Evolutionary conservation across 2,113 vertebrate species (phyloP), one percentile per base, ranked within the genome.

Genomic region (Grallaria varia): DNA sequence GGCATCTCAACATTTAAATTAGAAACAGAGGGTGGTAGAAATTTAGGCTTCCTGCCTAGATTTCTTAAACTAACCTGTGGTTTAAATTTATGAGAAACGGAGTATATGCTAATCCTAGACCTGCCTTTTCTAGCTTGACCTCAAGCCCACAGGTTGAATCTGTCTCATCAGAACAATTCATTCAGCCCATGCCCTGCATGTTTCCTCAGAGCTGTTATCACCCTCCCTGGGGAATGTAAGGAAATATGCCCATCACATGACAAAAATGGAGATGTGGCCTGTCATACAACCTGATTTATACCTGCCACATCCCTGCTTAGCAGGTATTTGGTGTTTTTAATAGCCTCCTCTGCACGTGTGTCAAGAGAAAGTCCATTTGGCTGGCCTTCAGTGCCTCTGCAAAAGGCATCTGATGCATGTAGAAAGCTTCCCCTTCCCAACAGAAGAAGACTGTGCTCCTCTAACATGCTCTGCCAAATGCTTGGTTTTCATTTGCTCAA

Each of bases 1-100:
- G 25, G 23, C 33, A 81, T 87, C 78, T 90, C 55, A 96, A 92
- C 58, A 87, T 90, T 93, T 72, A 96, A 97, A 96, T 96, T 94
- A 84, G 69, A 86, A 80, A 80, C 42, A 60, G 73, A 79, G 35
- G 45, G 67, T 84, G 71, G 35, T 81, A 18, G 22, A 84, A 74
- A 84, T 14, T 10, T 95, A 62, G 78, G 66, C 60, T 90, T 93
- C 55, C 53, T 91, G 90, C 44, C 85, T 89, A 42, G 68, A 75
- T 96, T 97, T 93, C 53, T 37, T 79, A 78, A 95, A 85, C 68
- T 95, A 87, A 56, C 18, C 76, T 84, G 47, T 87, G 75, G 64
- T 93, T 69, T 87, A 64, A 92, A 90, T 89, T 58, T 72, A 95
- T 77, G 55, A 84, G 44, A 60, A 83, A 35, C 44, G 68, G 59